Base-by-base conservation (phyloP, 2,888 invertebrate species). In the Nasonia oneida region DNA sequence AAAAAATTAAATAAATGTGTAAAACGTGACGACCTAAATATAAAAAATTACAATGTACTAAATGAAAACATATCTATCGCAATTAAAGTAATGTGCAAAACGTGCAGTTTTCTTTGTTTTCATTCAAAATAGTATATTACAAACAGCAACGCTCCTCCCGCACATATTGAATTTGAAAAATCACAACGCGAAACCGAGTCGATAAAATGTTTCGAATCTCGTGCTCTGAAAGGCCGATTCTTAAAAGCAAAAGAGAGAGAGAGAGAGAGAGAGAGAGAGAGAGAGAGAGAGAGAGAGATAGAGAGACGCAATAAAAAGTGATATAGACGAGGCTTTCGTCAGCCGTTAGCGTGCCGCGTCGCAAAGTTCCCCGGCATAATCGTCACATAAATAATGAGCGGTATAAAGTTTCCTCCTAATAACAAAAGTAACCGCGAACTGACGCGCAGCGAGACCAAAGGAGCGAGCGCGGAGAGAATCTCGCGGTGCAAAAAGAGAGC, bases 381-480 rank as follows among this genome's bases (percentile, higher is more conserved):
- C 88, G 86, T 87, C 88, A 88, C 89, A 90, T 89, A 88, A 90
- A 90, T 90, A 89, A 89, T 86, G 88, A 88, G 87, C 87, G 80
- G 87, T 88, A 88, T 88, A 88, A 89, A 90, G 88, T 88, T 89
- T 88, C 84, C 85, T 88, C 53, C 83, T 89, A 89, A 90, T 89
- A 90, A 89, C 87, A 89, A 89, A 89, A 90, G 88, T 88, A 89
- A 88, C 89, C 88, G 88, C 82, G 83, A 87, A 84, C 77, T 85
- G 87, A 81, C 64, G 83, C 84, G 86, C 37, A 5, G 29, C 29
- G 1, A 29, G 88, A 88, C 83, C 83, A 87, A 87, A 85, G 86
- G 86, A 85, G 84, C 6, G 85, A 87, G 82, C 78, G 77, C 57
- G 64, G 80, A 37, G 14, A 33, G 39, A 37, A 14, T 73, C 33